phyloP scores from a whole-genome alignment of 2,113 vertebrate species.

The Emberiza fucata region DNA sequence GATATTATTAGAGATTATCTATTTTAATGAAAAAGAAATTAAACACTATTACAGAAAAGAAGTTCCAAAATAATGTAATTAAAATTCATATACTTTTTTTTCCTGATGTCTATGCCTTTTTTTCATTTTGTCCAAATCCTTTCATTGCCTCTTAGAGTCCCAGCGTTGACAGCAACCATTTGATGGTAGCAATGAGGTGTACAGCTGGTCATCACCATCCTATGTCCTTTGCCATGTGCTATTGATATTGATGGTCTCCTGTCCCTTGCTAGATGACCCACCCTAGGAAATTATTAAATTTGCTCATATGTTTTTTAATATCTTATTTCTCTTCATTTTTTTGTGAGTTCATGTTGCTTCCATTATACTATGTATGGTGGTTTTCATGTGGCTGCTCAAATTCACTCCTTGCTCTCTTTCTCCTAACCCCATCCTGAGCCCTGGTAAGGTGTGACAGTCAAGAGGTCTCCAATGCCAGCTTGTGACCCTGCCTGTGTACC shows the following conservation, averaged over 20 bases:
- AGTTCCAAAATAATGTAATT: neutral
- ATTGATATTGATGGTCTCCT: neutral
- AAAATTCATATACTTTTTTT: neutral
- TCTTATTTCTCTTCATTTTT: neutral
- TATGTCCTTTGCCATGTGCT: neutral
- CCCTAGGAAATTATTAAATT: neutral
- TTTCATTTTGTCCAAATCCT: neutral
- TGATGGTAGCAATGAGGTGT: neutral
- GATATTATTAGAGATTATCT: neutral
- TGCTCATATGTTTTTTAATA: neutral
- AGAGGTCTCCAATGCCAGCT: neutral
- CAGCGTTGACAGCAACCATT: neutral
- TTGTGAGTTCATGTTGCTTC: neutral
- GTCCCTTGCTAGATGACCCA: neutral
- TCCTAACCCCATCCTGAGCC: neutral
- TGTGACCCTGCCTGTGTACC: neutral
- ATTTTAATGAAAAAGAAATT: neutral
- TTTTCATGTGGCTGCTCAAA: neutral
- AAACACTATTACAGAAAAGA: neutral
- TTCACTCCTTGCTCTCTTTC: neutral
- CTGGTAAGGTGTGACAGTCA: neutral
- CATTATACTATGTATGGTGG: neutral
- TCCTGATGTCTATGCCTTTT: neutral
- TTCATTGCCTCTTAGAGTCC: neutral
- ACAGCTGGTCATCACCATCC: neutral